phyloP scores from a whole-genome alignment of 2,888 invertebrate genomes.

The Enoplolaimus lenunculus region DNA sequence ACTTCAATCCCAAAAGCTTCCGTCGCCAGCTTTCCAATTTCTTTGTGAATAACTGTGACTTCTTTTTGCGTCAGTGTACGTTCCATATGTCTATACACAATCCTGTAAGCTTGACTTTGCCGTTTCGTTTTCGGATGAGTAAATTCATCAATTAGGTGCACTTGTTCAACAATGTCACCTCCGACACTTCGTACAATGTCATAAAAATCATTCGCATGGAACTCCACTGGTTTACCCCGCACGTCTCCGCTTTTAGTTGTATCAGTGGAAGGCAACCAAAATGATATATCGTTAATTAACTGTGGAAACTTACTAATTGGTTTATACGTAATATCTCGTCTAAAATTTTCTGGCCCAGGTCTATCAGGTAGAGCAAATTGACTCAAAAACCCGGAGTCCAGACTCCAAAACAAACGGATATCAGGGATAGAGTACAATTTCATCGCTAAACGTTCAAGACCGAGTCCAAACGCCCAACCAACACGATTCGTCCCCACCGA shows the following conservation, averaged over 20 bases:
- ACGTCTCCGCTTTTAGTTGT: no score
- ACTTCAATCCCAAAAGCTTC: conserved; percentile 46
- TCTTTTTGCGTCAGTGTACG: conserved; percentile 69
- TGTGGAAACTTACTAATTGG: conserved; percentile 70
- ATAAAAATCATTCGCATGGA: conserved; percentile 50
- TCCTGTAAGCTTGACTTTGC: conserved; percentile 69
- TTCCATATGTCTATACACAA: conserved; percentile 82
- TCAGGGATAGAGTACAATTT: conserved; percentile 83
- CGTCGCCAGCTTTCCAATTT: conserved; percentile 53
- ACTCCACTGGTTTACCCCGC: conserved; percentile 19
- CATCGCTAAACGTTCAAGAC: conserved; percentile 91
- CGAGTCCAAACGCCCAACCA: conserved; percentile 95
- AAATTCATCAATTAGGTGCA: conserved; percentile 68
- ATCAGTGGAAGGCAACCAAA: conserved; percentile 64
- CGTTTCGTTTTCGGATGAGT: conserved; percentile 64
- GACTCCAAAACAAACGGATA: conserved; percentile 89
- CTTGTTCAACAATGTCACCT: conserved; percentile 84
- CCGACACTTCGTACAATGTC: conserved; percentile 74
- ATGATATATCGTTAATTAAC: conserved; percentile 79
- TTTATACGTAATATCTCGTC: conserved; percentile 56
- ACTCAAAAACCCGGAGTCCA: conserved; percentile 70
- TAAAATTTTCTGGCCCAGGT: conserved; percentile 40
- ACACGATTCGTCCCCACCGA: conserved; percentile 65
- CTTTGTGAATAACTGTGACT: conserved; percentile 65
- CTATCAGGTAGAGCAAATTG: conserved; percentile 65